phyloP scores from a whole-genome alignment of 2,113 vertebrate genomes.

The Podocnemis expansa region DNA sequence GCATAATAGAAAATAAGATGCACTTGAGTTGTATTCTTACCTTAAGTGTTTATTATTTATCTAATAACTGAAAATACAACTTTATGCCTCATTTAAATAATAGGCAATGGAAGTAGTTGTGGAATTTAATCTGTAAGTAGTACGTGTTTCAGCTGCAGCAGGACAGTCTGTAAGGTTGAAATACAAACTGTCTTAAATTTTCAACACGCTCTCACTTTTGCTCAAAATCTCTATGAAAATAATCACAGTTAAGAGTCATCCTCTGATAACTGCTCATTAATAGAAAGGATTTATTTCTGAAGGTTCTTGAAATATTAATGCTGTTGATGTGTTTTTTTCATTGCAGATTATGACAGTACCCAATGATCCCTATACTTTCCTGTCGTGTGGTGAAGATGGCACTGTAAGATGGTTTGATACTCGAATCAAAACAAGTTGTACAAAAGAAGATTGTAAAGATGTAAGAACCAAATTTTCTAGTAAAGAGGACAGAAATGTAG shows the following conservation, averaged over 20 bases:
- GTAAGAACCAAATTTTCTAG: constrained; percentile 81
- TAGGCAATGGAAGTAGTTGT: not conserved
- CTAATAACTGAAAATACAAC: not conserved
- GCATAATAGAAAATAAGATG: not conserved
- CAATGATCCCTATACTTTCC: constrained; percentile 97
- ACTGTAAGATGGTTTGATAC: constrained; percentile 98
- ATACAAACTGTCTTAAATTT: not conserved
- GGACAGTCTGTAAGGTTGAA: not conserved
- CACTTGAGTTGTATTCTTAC: not conserved
- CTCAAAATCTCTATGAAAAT: no score
- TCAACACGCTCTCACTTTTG: not conserved
- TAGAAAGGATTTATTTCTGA: not conserved
- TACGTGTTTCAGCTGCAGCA: not conserved
- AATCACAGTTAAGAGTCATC: not conserved
- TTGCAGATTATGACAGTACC: constrained; percentile 97
- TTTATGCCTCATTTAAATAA: not conserved
- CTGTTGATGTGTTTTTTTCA: not conserved
- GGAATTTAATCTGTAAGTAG: not conserved
- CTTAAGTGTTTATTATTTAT: not conserved
- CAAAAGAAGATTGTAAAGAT: constrained; percentile 99
- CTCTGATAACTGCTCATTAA: not conserved
- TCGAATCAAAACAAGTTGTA: constrained; percentile 96
- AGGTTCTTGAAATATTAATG: not conserved
- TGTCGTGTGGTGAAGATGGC: constrained; percentile 98
- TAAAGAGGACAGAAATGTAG: constrained; percentile 50